Percentiles rank a stretch among this genome's conserved stretches.
phyloP scores from a whole-genome alignment of 2,113 vertebrate species.

The Heteronetta atricapilla region DNA sequence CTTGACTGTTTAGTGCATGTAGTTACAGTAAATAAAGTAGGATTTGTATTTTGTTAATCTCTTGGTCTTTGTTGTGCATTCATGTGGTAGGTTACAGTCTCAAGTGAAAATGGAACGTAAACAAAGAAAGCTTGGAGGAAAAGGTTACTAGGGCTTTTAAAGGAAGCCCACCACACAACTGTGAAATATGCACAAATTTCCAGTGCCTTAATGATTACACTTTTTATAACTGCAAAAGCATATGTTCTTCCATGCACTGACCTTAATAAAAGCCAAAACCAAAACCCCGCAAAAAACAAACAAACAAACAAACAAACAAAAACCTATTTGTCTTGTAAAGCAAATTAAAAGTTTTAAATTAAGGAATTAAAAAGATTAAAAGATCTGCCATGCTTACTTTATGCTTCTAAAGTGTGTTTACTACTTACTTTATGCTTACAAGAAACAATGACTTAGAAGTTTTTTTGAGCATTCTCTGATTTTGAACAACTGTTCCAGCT shows the following conservation, averaged over 20 bases:
- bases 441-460: neutral
- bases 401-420: neutral
- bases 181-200: neutral
- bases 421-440: neutral
- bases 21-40: neutral
- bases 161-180: neutral
- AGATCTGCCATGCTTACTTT: neutral
- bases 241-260: neutral
- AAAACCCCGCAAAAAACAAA: rapidly evolving
- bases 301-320: too few relatives aligned
- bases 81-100: neutral
- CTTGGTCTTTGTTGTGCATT: neutral
- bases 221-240: neutral
- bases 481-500: neutral
- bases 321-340: neutral
- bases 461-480: neutral
- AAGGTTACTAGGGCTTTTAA: neutral
- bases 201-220: neutral
- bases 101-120: neutral
- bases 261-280: neutral
- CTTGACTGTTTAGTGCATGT: neutral
- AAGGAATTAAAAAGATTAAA: neutral
- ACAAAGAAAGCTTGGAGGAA: neutral
- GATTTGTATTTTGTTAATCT: neutral
- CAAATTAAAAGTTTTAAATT: neutral